These are phyloP conservation scores for Thunnus albacares DNA, from an alignment of 2,797 vertebrate genomes.

Conservation along the genomic window DNA sequence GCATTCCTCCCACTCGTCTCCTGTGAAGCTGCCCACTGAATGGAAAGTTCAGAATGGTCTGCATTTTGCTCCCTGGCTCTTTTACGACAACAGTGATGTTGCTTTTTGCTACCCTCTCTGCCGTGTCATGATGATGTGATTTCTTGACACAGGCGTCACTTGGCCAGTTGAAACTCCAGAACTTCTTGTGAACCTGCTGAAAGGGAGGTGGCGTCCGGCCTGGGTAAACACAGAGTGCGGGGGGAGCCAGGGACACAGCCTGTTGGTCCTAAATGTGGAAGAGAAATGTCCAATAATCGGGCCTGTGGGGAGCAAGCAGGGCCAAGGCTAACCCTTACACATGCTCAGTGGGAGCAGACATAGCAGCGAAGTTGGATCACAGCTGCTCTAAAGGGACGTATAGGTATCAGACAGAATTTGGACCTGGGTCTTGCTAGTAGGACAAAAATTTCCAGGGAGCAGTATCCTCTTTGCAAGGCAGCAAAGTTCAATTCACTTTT, in stretches of 20 bases:
- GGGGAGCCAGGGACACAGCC: constrained; percentile 65
- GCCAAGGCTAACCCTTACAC: constrained; percentile 64
- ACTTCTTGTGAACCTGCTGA: constrained; percentile 78
- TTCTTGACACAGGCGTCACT: constrained; percentile 64
- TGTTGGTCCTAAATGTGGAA: constrained; percentile 71
- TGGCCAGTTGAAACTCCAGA: constrained; percentile 68
- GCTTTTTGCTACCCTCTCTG: constrained; percentile 45
- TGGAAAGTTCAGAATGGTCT: constrained; percentile 50
- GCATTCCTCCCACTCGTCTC: constrained; percentile 48
- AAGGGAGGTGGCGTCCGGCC: constrained; percentile 72
- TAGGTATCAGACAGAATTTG: constrained; percentile 58
- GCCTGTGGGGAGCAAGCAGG: constrained; percentile 62
- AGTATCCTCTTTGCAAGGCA: constrained; percentile 40
- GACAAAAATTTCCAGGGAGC: constrained; percentile 47
- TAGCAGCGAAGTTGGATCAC: constrained; percentile 44
- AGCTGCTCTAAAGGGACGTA: constrained; percentile 58
- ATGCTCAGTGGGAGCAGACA: constrained; percentile 43
- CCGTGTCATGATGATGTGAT: constrained; percentile 73
- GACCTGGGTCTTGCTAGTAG: constrained; percentile 39
- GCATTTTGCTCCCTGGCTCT: constrained; percentile 20
- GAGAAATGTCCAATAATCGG: constrained; percentile 70
- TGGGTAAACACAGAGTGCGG: constrained; percentile 72
- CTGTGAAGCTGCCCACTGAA: constrained; percentile 49
- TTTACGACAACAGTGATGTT: constrained; percentile 29
- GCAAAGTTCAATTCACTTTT: constrained; percentile 40